These are phyloP conservation scores for Drosophila saltans DNA, from an alignment of 1,140 invertebrate species.

Conservation along the genomic window DNA sequence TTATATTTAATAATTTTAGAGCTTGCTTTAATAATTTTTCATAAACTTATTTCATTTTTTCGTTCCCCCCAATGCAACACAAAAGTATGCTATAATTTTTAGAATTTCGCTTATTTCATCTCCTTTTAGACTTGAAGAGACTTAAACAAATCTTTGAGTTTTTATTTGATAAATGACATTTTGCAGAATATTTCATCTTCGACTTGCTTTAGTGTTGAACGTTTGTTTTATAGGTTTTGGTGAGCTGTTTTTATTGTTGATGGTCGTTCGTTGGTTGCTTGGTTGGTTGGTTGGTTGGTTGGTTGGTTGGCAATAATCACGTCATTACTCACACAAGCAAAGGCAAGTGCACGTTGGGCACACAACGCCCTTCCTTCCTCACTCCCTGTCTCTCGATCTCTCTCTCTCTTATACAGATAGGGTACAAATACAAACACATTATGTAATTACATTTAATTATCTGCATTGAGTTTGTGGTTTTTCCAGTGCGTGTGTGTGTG, in stretches of 20 bases:
- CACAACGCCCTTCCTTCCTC: conserved; percentile 1
- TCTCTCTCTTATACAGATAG: conserved; percentile 7
- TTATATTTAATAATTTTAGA: no score
- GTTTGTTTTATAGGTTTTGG: background rate
- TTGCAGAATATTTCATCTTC: conserved; percentile 1
- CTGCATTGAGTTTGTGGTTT: conserved; percentile 72
- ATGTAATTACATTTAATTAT: conserved; percentile 80
- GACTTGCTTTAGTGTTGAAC: conserved; percentile 1
- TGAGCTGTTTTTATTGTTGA: conserved; percentile 10
- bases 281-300: conserved; percentile 5
- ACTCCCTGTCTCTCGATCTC: background rate
- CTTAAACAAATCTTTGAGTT: no score
- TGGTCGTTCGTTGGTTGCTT: conserved; percentile 13
- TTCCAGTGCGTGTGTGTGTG: background rate
- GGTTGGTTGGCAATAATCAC: conserved; percentile 41
- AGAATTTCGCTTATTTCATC: background rate
- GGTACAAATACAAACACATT: conserved; percentile 55
- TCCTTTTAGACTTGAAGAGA: background rate
- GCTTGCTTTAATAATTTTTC: no score
- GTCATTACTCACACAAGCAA: conserved; percentile 47
- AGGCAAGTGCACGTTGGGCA: conserved; percentile 2
- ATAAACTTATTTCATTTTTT: background rate
- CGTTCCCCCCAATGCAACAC: background rate
- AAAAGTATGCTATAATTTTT: background rate
- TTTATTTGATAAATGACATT: no score